These are phyloP conservation scores for Neoaliturus tenellus DNA, from an alignment of 2,888 invertebrate genomes.

Conservation along the genomic window DNA sequence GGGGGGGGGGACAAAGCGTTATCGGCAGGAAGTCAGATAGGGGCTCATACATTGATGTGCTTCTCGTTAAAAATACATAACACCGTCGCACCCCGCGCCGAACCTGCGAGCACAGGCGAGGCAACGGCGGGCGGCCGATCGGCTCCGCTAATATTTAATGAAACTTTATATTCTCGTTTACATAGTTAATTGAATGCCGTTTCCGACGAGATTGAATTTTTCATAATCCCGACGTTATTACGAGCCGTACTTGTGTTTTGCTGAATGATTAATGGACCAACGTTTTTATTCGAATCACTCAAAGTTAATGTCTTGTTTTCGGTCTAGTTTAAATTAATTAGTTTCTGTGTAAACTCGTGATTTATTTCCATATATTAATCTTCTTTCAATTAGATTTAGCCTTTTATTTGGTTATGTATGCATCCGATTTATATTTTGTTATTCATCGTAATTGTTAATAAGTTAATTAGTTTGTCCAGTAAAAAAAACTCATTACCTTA, in stretches of 20 bases:
- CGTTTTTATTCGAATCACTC: background rate
- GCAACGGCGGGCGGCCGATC: background rate
- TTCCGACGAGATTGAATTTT: constrained; percentile 38
- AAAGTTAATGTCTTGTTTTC: background rate
- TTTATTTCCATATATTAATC: too few relatives aligned
- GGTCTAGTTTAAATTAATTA: background rate
- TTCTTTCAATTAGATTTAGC: too few relatives aligned
- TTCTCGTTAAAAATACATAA: constrained; percentile 51
- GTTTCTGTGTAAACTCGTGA: too few relatives aligned
- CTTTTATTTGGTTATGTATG: too few relatives aligned
- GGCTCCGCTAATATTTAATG: constrained; percentile 18
- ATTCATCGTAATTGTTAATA: too few relatives aligned
- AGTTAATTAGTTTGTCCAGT: too few relatives aligned
- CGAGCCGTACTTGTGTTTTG: background rate
- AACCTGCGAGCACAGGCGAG: background rate
- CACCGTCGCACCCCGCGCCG: background rate
- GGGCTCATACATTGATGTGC: constrained; percentile 40
- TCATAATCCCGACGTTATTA: constrained; percentile 24
- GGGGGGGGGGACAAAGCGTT: background rate
- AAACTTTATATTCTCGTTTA: constrained; percentile 40
- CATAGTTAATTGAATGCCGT: constrained; percentile 47
- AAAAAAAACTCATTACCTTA: too few relatives aligned
- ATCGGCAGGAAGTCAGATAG: constrained; percentile 31
- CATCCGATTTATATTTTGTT: too few relatives aligned
- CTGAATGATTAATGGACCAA: background rate